A percentile compares a stretch with the other conserved stretches of the same genome.
These are phyloP conservation scores for Diaphora mendica DNA, from an alignment of 2,888 invertebrate species.

Conservation along the genomic window DNA sequence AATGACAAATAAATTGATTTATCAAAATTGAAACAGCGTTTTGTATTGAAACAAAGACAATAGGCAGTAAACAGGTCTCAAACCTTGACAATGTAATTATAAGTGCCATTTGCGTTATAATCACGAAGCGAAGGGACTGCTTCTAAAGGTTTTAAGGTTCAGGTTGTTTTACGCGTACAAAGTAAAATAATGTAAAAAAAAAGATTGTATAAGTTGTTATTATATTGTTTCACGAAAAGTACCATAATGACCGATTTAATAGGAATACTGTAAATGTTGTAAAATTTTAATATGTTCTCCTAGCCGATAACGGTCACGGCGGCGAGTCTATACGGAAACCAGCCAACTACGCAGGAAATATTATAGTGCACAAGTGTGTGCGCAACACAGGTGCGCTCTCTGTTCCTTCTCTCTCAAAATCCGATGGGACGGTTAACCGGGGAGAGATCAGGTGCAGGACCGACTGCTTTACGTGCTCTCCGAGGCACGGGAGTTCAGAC, in stretches of 20 bases:
- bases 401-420: too few species aligned
- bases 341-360: too few species aligned
- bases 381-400: too few species aligned
- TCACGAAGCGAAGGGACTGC: conserved; percentile 61
- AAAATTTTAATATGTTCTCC: too few species aligned
- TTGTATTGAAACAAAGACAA: conserved; percentile 60
- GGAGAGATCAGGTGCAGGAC: too few species aligned
- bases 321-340: too few species aligned
- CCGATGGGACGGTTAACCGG: too few species aligned
- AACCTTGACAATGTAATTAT: conserved; percentile 72
- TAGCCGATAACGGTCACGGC: too few species aligned
- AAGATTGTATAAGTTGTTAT: background rate
- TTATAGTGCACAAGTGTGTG: too few species aligned
- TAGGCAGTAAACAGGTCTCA: conserved; percentile 59
- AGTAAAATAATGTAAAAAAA: background rate
- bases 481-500: too few species aligned
- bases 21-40: conserved; percentile 43
- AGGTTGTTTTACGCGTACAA: conserved; percentile 27
- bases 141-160: conserved; percentile 20
- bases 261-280: too few species aligned
- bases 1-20: conserved; percentile 48
- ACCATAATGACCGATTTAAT: background rate
- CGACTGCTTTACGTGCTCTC: too few species aligned
- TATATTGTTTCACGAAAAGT: background rate
- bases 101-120: conserved; percentile 56